Evolutionary conservation across 30 jellyfish, hydroid and myxozoan genomes (phyloP).

Genomic region (Hydra vulgaris): DNA sequence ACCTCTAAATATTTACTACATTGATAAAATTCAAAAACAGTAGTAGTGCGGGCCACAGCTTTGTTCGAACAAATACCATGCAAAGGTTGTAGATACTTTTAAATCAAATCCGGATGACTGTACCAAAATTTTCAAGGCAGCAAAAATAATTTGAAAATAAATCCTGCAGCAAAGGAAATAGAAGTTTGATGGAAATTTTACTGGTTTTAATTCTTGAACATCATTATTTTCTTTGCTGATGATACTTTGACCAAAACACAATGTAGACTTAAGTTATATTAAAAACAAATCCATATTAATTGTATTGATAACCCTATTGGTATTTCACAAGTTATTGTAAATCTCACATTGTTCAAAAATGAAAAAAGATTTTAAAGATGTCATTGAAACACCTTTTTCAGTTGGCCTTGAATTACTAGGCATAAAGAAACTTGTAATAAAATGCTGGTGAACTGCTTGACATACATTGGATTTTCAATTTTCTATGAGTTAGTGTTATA

Average conservation of each 20-base stretch:
- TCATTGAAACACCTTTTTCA: constrained; percentile 20
- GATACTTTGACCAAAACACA: constrained; percentile 21
- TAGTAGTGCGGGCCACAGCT: too few relatives aligned
- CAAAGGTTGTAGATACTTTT: not conserved
- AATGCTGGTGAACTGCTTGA: constrained; percentile 1
- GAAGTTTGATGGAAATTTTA: constrained; percentile 21
- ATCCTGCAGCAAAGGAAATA: constrained; percentile 23
- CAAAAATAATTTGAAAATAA: constrained; percentile 16
- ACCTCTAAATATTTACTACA: too few relatives aligned
- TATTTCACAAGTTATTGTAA: constrained; percentile 5
- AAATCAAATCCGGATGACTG: not conserved
- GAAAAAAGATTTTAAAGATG: not conserved
- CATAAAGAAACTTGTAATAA: constrained; percentile 26
- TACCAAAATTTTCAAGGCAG: constrained; percentile 23
- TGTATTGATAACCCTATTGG: constrained; percentile 23
- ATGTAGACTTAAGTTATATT: not conserved
- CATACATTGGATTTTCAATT: constrained; percentile 13
- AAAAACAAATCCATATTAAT: not conserved
- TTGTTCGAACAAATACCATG: too few relatives aligned
- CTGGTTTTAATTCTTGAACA: constrained; percentile 15
- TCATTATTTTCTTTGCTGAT: constrained; percentile 16
- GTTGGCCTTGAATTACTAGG: constrained; percentile 28
- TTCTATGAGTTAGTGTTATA: constrained; percentile 29
- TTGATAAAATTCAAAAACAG: too few relatives aligned
- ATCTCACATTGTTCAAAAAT: not conserved